Conservation (phyloP, 2,113 vertebrate genomes). For the Phyllostomus hastatus region DNA sequence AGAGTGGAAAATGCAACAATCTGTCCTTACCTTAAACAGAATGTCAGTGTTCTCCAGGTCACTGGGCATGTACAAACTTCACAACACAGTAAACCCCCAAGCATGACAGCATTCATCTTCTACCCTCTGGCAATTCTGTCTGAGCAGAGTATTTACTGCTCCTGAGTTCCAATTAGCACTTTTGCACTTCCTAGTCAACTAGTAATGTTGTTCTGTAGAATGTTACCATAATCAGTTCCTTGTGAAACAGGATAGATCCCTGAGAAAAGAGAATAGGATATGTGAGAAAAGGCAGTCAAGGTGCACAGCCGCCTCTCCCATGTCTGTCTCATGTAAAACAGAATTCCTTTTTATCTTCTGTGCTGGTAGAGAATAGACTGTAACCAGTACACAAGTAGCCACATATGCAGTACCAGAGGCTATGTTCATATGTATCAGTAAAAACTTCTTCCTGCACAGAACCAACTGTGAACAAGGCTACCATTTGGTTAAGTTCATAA, state of each 20-base stretch:
- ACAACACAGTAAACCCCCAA: neutral
- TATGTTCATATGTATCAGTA: neutral
- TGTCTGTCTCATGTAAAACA: neutral
- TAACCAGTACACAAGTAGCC: neutral
- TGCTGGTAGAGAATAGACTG: neutral
- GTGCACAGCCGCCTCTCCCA: neutral
- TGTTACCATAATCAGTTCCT: neutral
- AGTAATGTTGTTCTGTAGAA: neutral
- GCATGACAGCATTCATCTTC: neutral
- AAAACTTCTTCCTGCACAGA: neutral
- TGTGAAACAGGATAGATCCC: neutral
- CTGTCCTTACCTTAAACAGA: neutral
- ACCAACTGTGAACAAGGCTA: neutral
- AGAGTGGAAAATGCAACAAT: neutral
- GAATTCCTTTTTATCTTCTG: neutral
- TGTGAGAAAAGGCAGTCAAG: neutral
- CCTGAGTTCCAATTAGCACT: neutral
- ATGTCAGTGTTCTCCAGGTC: neutral
- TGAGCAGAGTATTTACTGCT: neutral
- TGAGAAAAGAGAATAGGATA: neutral
- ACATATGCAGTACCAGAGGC: neutral
- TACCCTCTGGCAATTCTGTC: neutral
- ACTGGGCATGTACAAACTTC: neutral
- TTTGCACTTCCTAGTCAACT: neutral
- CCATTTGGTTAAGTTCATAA: neutral